Conservation (phyloP, 2,888 invertebrate genomes). For the Exocentrus adspersus region DNA sequence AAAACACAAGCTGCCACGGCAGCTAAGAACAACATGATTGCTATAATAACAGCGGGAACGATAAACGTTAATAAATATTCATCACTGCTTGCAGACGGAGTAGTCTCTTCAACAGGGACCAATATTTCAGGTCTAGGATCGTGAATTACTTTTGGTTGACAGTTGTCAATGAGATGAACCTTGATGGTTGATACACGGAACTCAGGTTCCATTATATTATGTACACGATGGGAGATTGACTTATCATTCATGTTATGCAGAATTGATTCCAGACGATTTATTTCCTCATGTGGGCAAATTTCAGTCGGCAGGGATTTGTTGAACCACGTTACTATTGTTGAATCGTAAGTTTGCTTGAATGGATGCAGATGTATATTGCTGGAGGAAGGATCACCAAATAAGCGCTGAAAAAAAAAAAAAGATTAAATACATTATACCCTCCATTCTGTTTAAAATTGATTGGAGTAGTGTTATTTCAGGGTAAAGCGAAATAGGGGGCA, state of each 20-base stretch:
- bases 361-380: constrained; percentile 79
- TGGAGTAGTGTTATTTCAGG: too few relatives aligned
- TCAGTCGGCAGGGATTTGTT: constrained; percentile 81
- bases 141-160: constrained; percentile 60
- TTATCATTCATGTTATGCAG: constrained; percentile 69
- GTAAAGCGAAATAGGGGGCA: too few relatives aligned
- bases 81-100: constrained; percentile 65
- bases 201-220: constrained; percentile 75
- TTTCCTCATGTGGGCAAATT: constrained; percentile 81
- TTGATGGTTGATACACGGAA: constrained; percentile 75
- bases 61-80: constrained; percentile 85
- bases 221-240: constrained; percentile 64
- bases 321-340: constrained; percentile 80
- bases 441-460: too few relatives aligned
- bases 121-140: constrained; percentile 46
- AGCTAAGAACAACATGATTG: constrained; percentile 87
- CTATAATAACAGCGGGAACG: constrained; percentile 88
- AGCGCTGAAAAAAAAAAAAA: constrained; percentile 62
- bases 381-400: constrained; percentile 81
- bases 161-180: constrained; percentile 70
- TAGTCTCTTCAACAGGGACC: constrained; percentile 50
- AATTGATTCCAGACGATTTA: constrained; percentile 76
- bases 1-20: constrained; percentile 88
- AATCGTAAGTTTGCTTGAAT: constrained; percentile 71
- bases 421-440: too few relatives aligned